A percentile compares a stretch with the other conserved stretches of the same genome.
Conservation (phyloP, 2,888 invertebrate species). For the Drosophila buzzatii region DNA sequence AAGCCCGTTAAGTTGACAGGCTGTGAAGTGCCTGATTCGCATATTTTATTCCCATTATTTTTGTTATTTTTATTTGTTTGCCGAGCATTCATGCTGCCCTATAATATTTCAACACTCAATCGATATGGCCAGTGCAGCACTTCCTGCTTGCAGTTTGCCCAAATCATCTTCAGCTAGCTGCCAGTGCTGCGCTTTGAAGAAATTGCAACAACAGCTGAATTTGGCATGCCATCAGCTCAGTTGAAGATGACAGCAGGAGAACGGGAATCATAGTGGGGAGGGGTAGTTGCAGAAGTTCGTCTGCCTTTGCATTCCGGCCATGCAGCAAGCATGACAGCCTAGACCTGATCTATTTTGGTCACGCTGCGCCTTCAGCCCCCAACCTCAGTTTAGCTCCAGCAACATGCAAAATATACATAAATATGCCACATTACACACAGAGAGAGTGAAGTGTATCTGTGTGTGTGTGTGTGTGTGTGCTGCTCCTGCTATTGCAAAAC, state of each 20-base stretch:
- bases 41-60: slow-evolving; percentile 17
- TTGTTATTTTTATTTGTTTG: not conserved
- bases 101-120: slow-evolving; percentile 75
- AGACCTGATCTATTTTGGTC: slow-evolving; percentile 82
- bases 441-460: not conserved
- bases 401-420: slow-evolving; percentile 58
- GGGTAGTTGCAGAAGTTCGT: slow-evolving; percentile 28
- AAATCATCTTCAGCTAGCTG: slow-evolving; percentile 44
- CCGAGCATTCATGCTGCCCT: slow-evolving; percentile 37
- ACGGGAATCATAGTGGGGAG: not conserved
- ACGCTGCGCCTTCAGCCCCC: slow-evolving; percentile 30
- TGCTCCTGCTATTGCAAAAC: slow-evolving; percentile 42
- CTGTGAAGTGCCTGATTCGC: slow-evolving; percentile 50
- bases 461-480: slow-evolving; percentile 5
- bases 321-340: slow-evolving; percentile 80
- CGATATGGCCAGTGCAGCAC: slow-evolving; percentile 51
- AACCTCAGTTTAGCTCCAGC: slow-evolving; percentile 32
- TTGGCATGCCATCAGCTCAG: slow-evolving; percentile 55
- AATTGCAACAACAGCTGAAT: slow-evolving; percentile 46
- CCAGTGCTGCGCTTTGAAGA: slow-evolving; percentile 55
- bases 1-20: slow-evolving; percentile 57
- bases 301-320: slow-evolving; percentile 72
- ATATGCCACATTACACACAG: slow-evolving; percentile 26
- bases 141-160: slow-evolving; percentile 64
- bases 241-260: not conserved